Conservation (phyloP, 2,113 vertebrate species). For the Scopus umbretta region DNA sequence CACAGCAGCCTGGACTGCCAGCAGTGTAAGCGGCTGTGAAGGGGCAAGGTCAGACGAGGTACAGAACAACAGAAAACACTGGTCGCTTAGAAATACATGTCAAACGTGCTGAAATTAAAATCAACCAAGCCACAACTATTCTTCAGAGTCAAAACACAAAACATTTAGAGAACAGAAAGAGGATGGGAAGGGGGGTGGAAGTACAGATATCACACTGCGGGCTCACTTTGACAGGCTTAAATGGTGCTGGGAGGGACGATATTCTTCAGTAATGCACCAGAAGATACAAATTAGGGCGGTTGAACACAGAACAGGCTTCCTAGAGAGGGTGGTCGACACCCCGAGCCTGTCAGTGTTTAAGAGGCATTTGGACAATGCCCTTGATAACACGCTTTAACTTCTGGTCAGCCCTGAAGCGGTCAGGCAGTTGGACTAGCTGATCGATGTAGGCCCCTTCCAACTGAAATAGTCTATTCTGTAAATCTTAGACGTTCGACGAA, state of each 20-base stretch:
- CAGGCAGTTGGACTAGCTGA: too few relatives aligned
- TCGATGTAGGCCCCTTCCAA: background rate
- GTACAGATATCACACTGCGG: background rate
- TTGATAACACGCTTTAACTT: too few relatives aligned
- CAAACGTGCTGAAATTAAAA: background rate
- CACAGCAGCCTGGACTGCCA: background rate
- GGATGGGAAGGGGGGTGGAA: too few relatives aligned
- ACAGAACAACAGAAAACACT: background rate
- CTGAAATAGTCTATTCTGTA: too few relatives aligned
- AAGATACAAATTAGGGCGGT: background rate
- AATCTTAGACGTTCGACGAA: background rate
- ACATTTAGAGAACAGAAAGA: background rate
- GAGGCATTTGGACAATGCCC: too few relatives aligned
- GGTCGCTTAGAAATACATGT: background rate
- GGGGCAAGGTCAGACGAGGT: background rate
- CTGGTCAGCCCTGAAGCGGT: too few relatives aligned
- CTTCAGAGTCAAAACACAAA: background rate
- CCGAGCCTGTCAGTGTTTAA: too few relatives aligned
- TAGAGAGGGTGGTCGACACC: background rate
- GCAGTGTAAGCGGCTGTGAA: background rate
- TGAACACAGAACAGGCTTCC: background rate
- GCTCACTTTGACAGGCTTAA: background rate
- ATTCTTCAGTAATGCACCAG: background rate
- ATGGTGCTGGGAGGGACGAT: background rate
- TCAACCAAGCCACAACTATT: background rate